A percentile compares a stretch with the other conserved stretches of the same genome.
Conservation (phyloP, 1,140 invertebrate species). For the Drosophila chauvacae region DNA sequence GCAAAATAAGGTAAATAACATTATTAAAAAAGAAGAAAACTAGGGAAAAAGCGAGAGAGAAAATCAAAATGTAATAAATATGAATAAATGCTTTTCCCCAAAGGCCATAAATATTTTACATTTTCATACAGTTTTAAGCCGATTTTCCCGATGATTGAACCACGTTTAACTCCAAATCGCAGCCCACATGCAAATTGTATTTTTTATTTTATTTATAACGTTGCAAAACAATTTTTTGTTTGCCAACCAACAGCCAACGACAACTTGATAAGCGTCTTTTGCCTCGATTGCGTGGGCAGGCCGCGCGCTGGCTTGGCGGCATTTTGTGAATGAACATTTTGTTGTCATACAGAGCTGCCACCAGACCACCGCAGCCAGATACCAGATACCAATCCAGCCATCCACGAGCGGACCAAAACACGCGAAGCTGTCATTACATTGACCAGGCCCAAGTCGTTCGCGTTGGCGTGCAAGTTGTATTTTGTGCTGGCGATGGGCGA, state of each 20-base stretch:
- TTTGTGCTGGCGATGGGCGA: slow-evolving; percentile 45
- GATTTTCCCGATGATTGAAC: slow-evolving; percentile 58
- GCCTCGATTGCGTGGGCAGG: slow-evolving; percentile 58
- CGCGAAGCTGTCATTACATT: slow-evolving; percentile 73
- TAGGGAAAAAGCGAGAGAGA: background rate
- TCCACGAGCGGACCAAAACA: slow-evolving; percentile 54
- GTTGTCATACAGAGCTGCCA: slow-evolving; percentile 25
- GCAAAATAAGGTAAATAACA: background rate
- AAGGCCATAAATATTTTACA: slow-evolving; percentile 27
- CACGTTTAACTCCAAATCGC: slow-evolving; percentile 32
- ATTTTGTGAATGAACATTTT: slow-evolving; percentile 70
- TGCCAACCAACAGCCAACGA: slow-evolving; percentile 36
- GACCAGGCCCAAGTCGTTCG: slow-evolving; percentile 53
- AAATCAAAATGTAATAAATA: slow-evolving; percentile 3
- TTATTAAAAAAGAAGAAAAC: background rate
- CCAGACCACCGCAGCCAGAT: slow-evolving; percentile 5
- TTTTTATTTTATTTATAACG: slow-evolving; percentile 15
- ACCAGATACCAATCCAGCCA: slow-evolving; percentile 17
- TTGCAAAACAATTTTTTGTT: slow-evolving; percentile 45
- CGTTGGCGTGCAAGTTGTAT: slow-evolving; percentile 49
- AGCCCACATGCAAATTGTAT: slow-evolving; percentile 58
- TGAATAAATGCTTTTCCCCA: background rate
- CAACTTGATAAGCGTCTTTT: slow-evolving; percentile 73
- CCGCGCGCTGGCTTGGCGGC: slow-evolving; percentile 40
- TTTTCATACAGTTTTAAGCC: slow-evolving; percentile 23